Evolutionary conservation across 2,888 invertebrate species (phyloP), one percentile per base, ranked within the genome.

Genomic region (Pimpla rufipes): DNA sequence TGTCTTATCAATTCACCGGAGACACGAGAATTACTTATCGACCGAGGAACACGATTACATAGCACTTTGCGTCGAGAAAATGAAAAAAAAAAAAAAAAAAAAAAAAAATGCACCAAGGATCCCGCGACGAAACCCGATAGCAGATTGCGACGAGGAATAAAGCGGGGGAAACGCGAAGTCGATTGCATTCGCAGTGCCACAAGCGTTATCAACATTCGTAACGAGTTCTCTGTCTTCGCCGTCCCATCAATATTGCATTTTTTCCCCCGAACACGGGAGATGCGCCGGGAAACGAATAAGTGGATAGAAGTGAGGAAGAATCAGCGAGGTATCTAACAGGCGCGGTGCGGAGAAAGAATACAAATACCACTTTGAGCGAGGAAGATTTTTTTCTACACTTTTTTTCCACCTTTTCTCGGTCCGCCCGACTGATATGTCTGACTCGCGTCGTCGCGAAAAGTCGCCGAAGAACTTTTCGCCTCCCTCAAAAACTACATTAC

Each of bases 161-260:
- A 10, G 18, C 1, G 16, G 16, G 16, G n/a, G n/a, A 13, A 11
- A 57, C 21, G 3, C 21, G 3, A 23, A 29, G 35, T 59, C 57
- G 23, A 21, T 29, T 57, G n/a, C 13, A 57, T 23, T 29, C 23
- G 13, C 23, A 55, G 21, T 55, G 23, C 8, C 29, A 23, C 57
- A n/a, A 23, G 10, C 50, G 16, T 57, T 29, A 18, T 13, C 13
- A 35, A 59, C 29, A 16, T n/a, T 0, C 37, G 35, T 35, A 59
- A 35, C 37, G 7, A 59, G n/a, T 35, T 59, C n/a, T n/a, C n/a
- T 1, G 23, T 35, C n/a, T 35, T 37, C 8, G 47, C n/a, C 35
- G 13, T 57, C 29, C 29, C 29, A n/a, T 59, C 35, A 16, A 59
- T 59, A 59, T 59, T 29, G 16, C n/a, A 7, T 59, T 59, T 59